Conservation (phyloP, 37 sponge, comb jelly and placozoan genomes). For the Agelas oroides region DNA sequence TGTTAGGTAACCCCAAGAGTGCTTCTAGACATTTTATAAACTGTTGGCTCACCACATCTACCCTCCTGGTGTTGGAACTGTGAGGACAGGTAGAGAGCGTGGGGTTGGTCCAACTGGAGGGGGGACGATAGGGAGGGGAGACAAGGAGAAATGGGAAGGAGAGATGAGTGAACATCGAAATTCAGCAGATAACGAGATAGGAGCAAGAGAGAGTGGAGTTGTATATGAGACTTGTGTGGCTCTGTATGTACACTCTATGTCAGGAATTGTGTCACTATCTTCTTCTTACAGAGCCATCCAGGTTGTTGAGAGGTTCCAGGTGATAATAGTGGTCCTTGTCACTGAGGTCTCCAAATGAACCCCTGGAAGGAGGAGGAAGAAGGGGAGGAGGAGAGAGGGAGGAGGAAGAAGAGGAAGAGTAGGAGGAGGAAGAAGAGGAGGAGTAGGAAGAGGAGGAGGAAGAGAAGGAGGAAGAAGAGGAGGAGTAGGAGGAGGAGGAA, state of each 20-base stretch:
- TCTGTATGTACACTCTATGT: too few species aligned
- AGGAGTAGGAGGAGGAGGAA: too few species aligned
- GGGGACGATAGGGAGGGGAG: background rate
- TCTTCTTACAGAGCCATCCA: background rate
- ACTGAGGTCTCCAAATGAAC: constrained; percentile 55
- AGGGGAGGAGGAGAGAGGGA: too few species aligned
- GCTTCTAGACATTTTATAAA: too few species aligned
- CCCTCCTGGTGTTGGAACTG: background rate
- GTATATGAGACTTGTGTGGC: too few species aligned
- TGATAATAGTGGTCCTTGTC: constrained; percentile 29
- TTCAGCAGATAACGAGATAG: too few species aligned
- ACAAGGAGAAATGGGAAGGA: too few species aligned
- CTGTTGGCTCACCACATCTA: constrained; percentile 20
- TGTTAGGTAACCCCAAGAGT: too few species aligned
- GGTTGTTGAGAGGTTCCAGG: constrained; percentile 61
- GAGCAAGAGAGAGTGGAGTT: too few species aligned
- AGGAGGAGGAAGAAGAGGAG: background rate
- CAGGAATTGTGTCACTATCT: background rate
- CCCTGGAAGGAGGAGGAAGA: constrained; percentile 3
- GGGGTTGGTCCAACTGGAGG: background rate
- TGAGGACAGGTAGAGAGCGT: constrained; percentile 12
- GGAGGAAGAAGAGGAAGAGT: background rate
- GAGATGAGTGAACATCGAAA: too few species aligned
- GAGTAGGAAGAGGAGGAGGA: too few species aligned
- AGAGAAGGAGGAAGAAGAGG: too few species aligned